phyloP scores from a whole-genome alignment of 2,113 vertebrate genomes.

The Stegastes partitus region DNA sequence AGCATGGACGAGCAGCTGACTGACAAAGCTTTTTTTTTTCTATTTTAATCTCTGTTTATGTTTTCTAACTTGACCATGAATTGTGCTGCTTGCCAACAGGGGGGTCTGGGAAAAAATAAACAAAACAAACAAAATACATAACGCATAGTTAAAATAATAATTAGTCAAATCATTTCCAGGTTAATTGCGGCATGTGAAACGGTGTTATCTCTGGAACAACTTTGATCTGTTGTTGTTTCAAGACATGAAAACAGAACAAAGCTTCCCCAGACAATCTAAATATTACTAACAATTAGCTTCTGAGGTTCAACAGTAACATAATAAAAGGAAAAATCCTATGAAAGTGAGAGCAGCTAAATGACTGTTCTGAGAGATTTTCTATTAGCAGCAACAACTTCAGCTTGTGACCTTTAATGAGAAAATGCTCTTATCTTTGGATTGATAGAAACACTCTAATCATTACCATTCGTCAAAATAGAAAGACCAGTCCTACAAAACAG shows the following conservation, averaged over 20 bases:
- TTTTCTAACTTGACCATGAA: too few species aligned
- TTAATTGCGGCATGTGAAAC: too few species aligned
- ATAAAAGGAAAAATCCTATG: constrained; percentile 38
- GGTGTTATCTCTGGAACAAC: too few species aligned
- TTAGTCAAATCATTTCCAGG: too few species aligned
- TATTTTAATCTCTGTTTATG: too few species aligned
- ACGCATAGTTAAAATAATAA: too few species aligned
- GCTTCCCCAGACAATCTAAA: background rate
- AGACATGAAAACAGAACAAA: background rate
- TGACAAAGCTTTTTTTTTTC: too few species aligned
- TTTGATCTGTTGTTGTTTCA: background rate
- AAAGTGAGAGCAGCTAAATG: background rate
- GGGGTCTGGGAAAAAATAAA: too few species aligned
- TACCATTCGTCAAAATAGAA: constrained; percentile 56
- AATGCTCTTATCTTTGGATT: constrained; percentile 50
- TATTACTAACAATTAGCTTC: background rate
- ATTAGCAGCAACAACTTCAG: constrained; percentile 38
- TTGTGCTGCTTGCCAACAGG: too few species aligned
- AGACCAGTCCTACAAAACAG: constrained; percentile 23
- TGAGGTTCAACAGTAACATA: constrained; percentile 30
- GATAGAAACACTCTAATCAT: constrained; percentile 48
- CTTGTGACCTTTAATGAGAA: constrained; percentile 54
- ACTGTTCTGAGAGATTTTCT: constrained; percentile 41
- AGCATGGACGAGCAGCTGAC: too few species aligned
- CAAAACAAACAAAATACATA: too few species aligned